Evolutionary conservation across 1,140 invertebrate species (phyloP).

Genomic region (Leptinotarsa defecta): DNA sequence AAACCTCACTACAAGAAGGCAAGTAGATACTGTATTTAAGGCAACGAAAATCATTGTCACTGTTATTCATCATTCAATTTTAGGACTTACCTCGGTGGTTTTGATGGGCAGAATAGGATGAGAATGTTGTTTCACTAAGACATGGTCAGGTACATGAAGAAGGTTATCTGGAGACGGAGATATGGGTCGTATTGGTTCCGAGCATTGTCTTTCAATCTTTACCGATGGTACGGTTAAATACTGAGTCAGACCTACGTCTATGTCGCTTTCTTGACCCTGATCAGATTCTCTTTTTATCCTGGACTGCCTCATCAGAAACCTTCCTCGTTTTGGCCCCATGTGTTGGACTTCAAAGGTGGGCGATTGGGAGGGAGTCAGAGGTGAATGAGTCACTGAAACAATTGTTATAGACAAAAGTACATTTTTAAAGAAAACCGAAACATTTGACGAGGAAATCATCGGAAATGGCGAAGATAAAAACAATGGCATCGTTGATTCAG

Average conservation of each 20-base stretch:
- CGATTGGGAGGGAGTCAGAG: slow-evolving; percentile 30
- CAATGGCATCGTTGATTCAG: no score
- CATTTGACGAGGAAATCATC: no score
- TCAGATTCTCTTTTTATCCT: slow-evolving; percentile 69
- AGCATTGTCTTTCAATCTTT: slow-evolving; percentile 64
- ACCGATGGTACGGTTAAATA: slow-evolving; percentile 55
- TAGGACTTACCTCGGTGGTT: slow-evolving; percentile 47
- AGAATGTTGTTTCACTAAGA: slow-evolving; percentile 69
- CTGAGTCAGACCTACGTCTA: slow-evolving; percentile 56
- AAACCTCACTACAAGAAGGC: no score
- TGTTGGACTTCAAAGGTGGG: slow-evolving; percentile 37
- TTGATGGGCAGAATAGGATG: slow-evolving; percentile 67
- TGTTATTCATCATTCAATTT: not conserved
- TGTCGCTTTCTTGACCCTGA: slow-evolving; percentile 59
- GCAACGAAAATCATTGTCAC: no score
- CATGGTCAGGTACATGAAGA: slow-evolving; percentile 63
- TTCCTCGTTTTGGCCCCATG: slow-evolving; percentile 63
- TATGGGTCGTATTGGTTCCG: slow-evolving; percentile 61
- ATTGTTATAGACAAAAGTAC: no score
- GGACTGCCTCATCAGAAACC: slow-evolving; percentile 68
- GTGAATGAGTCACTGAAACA: slow-evolving; percentile 8
- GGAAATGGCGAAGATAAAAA: no score
- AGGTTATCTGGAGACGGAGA: slow-evolving; percentile 61
- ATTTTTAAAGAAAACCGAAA: no score
- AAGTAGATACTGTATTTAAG: no score